Conservation (phyloP, 2,113 vertebrate genomes). For the Brachyhypopomus gauderio region DNA sequence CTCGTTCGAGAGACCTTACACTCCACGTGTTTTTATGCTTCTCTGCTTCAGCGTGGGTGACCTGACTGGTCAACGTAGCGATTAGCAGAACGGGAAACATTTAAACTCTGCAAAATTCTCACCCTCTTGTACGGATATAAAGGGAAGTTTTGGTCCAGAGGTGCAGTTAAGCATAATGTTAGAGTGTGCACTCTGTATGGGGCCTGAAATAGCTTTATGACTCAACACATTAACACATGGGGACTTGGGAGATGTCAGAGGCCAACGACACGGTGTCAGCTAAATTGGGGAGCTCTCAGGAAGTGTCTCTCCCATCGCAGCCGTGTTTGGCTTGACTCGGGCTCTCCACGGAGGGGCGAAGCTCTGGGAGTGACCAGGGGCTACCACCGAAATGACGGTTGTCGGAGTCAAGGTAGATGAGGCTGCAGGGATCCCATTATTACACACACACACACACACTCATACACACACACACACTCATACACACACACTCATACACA, state of each 20-base stretch:
- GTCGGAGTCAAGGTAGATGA: conserved; percentile 42
- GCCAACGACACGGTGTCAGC: neutral
- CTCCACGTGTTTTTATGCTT: too few relatives aligned
- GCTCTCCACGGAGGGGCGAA: conserved; percentile 8
- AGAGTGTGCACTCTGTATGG: neutral
- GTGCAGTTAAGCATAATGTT: too few relatives aligned
- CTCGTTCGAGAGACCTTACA: too few relatives aligned
- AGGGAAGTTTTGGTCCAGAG: too few relatives aligned
- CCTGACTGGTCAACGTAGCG: too few relatives aligned
- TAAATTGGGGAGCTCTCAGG: neutral
- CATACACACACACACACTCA: neutral
- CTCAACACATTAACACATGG: neutral
- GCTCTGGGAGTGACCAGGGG: conserved; percentile 19
- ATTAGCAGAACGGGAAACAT: too few relatives aligned
- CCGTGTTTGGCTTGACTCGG: neutral
- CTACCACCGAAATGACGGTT: conserved; percentile 23
- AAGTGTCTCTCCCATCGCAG: neutral
- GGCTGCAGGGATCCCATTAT: conserved; percentile 46
- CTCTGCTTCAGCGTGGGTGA: too few relatives aligned
- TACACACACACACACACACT: neutral
- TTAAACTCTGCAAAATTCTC: too few relatives aligned
- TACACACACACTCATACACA: neutral
- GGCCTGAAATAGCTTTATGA: neutral
- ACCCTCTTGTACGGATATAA: too few relatives aligned
- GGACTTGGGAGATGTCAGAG: neutral